Evolutionary conservation across 2,797 vertebrate genomes (phyloP), one percentile per base, ranked within the genome.

Genomic region (Macroramphosus scolopax): DNA sequence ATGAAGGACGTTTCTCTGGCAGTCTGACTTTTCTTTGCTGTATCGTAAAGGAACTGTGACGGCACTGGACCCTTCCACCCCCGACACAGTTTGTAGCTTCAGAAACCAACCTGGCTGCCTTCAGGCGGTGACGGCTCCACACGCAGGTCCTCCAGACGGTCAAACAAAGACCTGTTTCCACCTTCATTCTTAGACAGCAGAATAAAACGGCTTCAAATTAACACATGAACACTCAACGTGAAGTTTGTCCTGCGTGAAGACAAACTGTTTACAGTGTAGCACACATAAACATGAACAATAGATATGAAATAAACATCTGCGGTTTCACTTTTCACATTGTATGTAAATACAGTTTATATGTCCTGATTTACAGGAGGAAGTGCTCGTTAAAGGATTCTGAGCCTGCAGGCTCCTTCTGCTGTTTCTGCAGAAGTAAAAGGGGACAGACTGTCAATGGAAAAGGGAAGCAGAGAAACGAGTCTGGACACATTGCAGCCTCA

Each of bases 111-210:
- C 80, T 79, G 46, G 12, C 25, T 8, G 2, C 75, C 39, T 31
- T 83, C 74, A 29, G 63, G 25, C 1, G 37, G 32, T 5, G 36
- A 8, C n/a, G 55, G 53, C 1, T 73, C 74, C 10, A 78, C 25
- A 4, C 80, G 68, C 1, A 84, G 55, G 4, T 88, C 87, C 2
- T 90, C 85, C 75, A 90, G 72, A 42, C 48, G 81, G 24, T 89
- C 87, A 52, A 85, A 83, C 57, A 89, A 51, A 9, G 79, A 31
- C 46, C 73, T 80, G 22, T 46, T 77, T 12, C 34, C 63, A 24
- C 42, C 79, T 44, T 85, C 70, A 56, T 54, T 72, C 86, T 89
- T 33, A 40, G 20, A 64, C 10, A 56, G 60, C 6, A 63, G 5
- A 47, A 52, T 25, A 16, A 36, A 45, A 12, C 2, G 0, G n/a